phyloP scores from a whole-genome alignment of 2,888 invertebrate genomes.

The Hemistola chrysoprasaria region DNA sequence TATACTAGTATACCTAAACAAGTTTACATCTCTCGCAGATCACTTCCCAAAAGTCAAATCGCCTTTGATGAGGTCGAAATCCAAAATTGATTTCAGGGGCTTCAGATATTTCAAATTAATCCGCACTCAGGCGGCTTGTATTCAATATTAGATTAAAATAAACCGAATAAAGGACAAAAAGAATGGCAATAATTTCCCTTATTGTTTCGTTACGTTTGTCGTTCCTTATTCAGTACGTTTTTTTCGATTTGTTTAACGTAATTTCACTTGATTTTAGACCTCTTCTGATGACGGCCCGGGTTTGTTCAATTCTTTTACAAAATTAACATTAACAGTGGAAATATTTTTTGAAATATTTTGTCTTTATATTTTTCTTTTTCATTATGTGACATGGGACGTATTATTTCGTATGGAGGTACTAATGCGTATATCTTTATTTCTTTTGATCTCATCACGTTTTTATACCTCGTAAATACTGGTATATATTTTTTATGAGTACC shows the following conservation, averaged over 20 bases:
- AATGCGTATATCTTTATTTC: slow-evolving; percentile 9
- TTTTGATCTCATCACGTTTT: slow-evolving; percentile 16
- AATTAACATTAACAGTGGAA: slow-evolving; percentile 26
- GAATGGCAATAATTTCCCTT: slow-evolving; percentile 42
- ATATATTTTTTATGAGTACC: slow-evolving; percentile 6
- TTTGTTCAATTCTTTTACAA: slow-evolving; percentile 40
- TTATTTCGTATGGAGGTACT: slow-evolving; percentile 17
- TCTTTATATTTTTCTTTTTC: slow-evolving; percentile 17
- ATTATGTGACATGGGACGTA: slow-evolving; percentile 17
- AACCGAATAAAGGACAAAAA: slow-evolving; percentile 40
- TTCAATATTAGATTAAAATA: slow-evolving; percentile 44
- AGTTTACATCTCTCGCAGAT: neutral
- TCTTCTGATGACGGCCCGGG: slow-evolving; percentile 30
- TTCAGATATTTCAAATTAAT: slow-evolving; percentile 24
- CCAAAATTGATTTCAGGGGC: slow-evolving; percentile 10
- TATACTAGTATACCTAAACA: neutral
- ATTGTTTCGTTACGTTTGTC: slow-evolving; percentile 35
- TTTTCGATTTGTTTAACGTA: slow-evolving; percentile 44
- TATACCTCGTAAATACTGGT: slow-evolving; percentile 7
- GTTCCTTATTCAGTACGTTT: slow-evolving; percentile 38
- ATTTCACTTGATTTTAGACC: slow-evolving; percentile 58
- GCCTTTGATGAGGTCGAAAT: slow-evolving; percentile 8
- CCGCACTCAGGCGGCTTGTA: slow-evolving; percentile 25
- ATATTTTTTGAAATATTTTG: slow-evolving; percentile 16
- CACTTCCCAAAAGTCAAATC: slow-evolving; percentile 1